Base-by-base conservation (phyloP, 2,888 invertebrate species). In the Lasioglossum figueresi region DNA sequence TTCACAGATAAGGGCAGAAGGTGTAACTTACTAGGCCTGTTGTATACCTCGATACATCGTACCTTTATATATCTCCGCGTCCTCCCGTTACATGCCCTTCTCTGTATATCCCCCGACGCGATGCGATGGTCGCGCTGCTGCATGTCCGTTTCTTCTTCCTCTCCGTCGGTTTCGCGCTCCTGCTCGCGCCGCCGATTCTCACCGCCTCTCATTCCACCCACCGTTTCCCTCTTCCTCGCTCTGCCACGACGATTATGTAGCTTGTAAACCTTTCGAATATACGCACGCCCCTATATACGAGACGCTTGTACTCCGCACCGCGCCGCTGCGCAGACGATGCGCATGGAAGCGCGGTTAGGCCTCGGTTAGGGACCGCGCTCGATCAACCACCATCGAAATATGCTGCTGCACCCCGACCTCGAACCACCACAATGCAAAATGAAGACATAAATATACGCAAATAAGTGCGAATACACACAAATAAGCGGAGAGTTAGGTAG, bases 1-100 rank as follows among this genome's bases (percentile, higher is more conserved):
- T 92, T 92, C 89, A 90, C 90, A 91, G 94, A 94, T 94, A 94
- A 94, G 94, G 91, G 89, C 91, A 90, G 91, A 91, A 94, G 94
- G 94, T 94, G 94, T 94, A 94, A 94, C 94, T 94, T 94, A 94
- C 94, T 94, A 93, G 93, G 92, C 92, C 93, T 91, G 91, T 87
- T 88, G 87, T 88, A 86, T 92, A 90, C 88, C 89, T 87, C 89
- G 90, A 91, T 91, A 90, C 90, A 91, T 91, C 88, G 83, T 91
- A 85, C 89, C 88, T 92, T 92, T 92, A 90, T 91, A 90, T 88
- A 91, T 88, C 79, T 82, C 80, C 80, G 81, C 83, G 68, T 76
- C 85, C 86, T 88, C 84, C 85, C 85, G 88, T 86, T 90, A 89
- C 91, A 86, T 89, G 87, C 90, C 88, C 89, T 89, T 90, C 87